A percentile compares a stretch with the other conserved stretches of the same genome.
Conservation (phyloP, 2,797 vertebrate species). For the Vultur gryphus region DNA sequence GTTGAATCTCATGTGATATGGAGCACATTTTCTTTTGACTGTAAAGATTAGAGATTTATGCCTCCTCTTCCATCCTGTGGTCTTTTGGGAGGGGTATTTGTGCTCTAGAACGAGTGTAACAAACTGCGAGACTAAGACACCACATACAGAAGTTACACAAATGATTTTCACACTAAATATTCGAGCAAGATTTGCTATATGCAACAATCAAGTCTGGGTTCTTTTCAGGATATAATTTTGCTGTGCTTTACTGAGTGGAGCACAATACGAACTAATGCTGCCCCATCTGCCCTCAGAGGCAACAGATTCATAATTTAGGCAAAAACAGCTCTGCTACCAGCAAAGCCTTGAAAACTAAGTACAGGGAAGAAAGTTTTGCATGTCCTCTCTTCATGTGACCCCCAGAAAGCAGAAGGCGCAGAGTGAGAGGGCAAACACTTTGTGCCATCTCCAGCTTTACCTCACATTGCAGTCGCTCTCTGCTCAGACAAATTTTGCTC, state of each 20-base stretch:
- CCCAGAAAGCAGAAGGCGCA: not conserved
- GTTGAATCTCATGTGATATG: fast-evolving
- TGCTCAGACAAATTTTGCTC: not conserved
- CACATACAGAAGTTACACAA: not conserved
- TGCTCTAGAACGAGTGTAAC: not conserved
- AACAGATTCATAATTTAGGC: not conserved
- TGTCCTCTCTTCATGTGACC: not conserved
- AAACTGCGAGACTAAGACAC: not conserved
- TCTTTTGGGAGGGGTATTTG: not conserved
- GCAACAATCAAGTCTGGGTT: not conserved
- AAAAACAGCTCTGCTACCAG: not conserved
- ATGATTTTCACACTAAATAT: not conserved
- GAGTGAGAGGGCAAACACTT: fast-evolving
- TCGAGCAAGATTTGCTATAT: not conserved
- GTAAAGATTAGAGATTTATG: not conserved
- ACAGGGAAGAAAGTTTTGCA: not conserved
- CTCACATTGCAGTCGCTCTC: not conserved
- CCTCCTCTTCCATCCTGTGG: not conserved
- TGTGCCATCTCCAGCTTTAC: not conserved
- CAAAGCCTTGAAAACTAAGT: not conserved
- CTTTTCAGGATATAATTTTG: not conserved
- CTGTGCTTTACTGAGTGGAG: not conserved
- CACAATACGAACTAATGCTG: not conserved
- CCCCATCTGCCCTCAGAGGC: not conserved
- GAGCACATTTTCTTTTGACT: not conserved